Evolutionary conservation across 2,888 invertebrate genomes (phyloP), one percentile per base, ranked within the genome.

Genomic region (Allophyes oxyacanthae): DNA sequence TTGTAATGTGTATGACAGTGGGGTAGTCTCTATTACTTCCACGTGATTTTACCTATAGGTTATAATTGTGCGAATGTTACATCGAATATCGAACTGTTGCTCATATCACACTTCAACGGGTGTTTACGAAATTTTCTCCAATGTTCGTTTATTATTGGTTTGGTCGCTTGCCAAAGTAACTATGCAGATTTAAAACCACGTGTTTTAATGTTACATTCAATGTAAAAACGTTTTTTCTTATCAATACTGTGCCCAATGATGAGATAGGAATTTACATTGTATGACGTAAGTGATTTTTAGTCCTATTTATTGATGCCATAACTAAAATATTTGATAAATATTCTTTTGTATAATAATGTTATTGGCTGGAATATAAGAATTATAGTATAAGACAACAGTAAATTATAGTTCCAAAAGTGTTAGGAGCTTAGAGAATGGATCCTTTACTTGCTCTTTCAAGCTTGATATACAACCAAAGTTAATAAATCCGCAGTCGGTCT

Each of bases 61-160:
- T 44, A 34, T 8, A 42, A n/a, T 30, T n/a, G 20, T 25, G 11
- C 15, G 3, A 32, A 25, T 42, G 38, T 48, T 30, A 11, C 28
- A 26, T 45, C 28, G 50, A 48, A 56, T 57, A 57, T 68, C 42
- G 53, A 42, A 68, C 56, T 60, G 59, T 67, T 62, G 57, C 55
- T 61, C 60, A 62, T 69, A 61, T 72, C 56, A 69, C 69, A 75
- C 59, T 64, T 69, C 59, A 62, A 51, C 65, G 56, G 51, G 44
- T 72, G 66, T 77, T 76, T 71, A 74, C 65, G 62, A 66, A 63
- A 59, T 64, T 63, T 68, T 73, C 64, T 74, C 53, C 59, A 64
- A 63, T 66, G 68, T 64, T 41, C 56, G 74, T 74, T 74, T 75
- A 76, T 74, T 77, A 75, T 63, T 59, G 75, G 60, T 64, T 68